Evolutionary conservation across 2,113 vertebrate genomes (phyloP).

Genomic region (Pontoporia blainvillei): DNA sequence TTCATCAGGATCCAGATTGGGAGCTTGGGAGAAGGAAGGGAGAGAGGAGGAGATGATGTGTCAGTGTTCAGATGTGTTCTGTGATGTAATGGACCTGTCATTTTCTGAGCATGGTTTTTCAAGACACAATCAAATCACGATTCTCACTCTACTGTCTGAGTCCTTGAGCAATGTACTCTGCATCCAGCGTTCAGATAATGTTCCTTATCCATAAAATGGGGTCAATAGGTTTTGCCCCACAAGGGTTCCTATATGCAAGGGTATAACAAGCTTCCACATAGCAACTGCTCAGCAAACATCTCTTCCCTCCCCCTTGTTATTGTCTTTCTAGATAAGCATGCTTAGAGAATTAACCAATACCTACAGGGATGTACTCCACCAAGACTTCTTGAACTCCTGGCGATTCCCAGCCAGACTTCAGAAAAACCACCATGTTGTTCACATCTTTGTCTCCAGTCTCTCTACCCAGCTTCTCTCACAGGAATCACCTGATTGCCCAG

Average conservation of each 20-base stretch:
- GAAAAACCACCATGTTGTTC: neutral
- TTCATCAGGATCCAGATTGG: neutral
- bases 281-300: neutral
- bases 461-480: neutral
- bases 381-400: neutral
- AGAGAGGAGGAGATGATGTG: accelerated
- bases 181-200: neutral
- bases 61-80: neutral
- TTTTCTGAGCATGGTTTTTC: neutral
- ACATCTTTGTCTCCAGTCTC: neutral
- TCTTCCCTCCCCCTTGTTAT: neutral
- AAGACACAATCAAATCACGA: neutral
- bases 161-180: neutral
- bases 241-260: neutral
- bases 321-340: neutral
- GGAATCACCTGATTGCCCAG: neutral
- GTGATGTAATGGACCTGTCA: neutral
- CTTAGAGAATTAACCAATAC: neutral
- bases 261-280: neutral
- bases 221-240: neutral
- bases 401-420: neutral
- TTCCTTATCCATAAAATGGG: neutral
- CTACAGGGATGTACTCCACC: neutral
- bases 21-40: neutral
- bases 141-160: neutral